Evolutionary conservation across 2,113 vertebrate genomes (phyloP).

Genomic region (Pygoscelis antarcticus): DNA sequence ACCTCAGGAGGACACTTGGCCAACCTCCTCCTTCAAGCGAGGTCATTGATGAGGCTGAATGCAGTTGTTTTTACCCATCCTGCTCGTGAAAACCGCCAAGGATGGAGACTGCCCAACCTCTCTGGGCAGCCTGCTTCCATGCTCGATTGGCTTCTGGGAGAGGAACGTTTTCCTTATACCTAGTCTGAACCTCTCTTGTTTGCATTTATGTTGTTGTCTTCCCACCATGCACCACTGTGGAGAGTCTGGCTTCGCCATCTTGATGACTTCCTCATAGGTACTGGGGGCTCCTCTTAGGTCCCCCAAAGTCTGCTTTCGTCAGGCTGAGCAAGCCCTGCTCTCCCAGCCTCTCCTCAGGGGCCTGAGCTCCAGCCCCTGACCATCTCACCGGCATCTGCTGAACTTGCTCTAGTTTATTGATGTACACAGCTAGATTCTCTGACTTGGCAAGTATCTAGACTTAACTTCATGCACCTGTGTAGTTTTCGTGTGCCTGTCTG

Average conservation of each 20-base stretch:
- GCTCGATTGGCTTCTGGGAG: neutral
- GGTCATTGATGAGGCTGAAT: neutral
- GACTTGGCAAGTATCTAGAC: neutral
- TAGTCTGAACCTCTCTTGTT: neutral
- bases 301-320: neutral
- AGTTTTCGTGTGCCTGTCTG: neutral
- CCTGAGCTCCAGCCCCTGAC: neutral
- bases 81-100: neutral
- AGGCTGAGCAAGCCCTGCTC: neutral
- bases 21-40: neutral
- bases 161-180: neutral
- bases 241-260: neutral
- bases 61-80: neutral
- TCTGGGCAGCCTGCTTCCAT: neutral
- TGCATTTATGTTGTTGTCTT: neutral
- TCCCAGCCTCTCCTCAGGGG: neutral
- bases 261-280: neutral
- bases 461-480: neutral
- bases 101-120: no score
- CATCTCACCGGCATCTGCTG: neutral
- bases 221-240: no score
- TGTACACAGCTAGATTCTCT: neutral
- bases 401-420: neutral
- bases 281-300: neutral
- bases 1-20: neutral